phyloP scores from a whole-genome alignment of 2,797 vertebrate species.

The Melanotaenia maccullochi region DNA sequence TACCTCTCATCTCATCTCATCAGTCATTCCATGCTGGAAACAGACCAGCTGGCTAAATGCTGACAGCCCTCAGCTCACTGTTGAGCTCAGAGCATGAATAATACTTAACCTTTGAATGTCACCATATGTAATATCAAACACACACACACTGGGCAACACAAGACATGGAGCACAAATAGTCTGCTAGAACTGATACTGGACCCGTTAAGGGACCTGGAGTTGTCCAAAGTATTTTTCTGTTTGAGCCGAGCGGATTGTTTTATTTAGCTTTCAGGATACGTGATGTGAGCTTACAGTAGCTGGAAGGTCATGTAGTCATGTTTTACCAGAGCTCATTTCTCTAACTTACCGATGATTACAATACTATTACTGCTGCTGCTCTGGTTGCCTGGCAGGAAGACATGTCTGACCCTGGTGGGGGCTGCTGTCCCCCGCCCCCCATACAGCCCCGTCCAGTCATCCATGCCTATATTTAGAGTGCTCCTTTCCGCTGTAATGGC shows the following conservation, averaged over 20 bases:
- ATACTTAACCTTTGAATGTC: slow-evolving; percentile 47
- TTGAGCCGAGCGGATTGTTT: neutral
- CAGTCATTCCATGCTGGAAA: slow-evolving; percentile 30
- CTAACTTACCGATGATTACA: slow-evolving; percentile 62
- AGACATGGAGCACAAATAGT: neutral
- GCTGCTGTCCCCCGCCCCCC: slow-evolving; percentile 7
- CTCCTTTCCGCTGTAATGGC: slow-evolving; percentile 82
- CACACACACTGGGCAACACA: neutral
- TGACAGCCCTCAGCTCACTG: slow-evolving; percentile 11
- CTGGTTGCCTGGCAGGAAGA: slow-evolving; percentile 75
- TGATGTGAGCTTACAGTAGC: neutral
- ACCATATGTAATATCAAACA: slow-evolving; percentile 8
- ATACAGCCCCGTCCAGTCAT: neutral
- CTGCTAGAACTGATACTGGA: neutral
- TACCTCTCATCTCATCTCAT: slow-evolving; percentile 23
- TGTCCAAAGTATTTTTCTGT: neutral
- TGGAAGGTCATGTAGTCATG: slow-evolving; percentile 47
- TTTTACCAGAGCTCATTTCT: slow-evolving; percentile 65
- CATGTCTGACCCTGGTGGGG: slow-evolving; percentile 55
- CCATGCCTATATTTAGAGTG: slow-evolving; percentile 83
- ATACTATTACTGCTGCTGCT: slow-evolving; percentile 65
- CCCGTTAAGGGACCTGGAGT: neutral
- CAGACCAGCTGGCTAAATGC: slow-evolving; percentile 26
- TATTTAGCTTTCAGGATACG: neutral
- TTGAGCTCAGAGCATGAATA: slow-evolving; percentile 28